Evolutionary conservation across 2,888 invertebrate species (phyloP).

Genomic region (Chorisops tibialis): DNA sequence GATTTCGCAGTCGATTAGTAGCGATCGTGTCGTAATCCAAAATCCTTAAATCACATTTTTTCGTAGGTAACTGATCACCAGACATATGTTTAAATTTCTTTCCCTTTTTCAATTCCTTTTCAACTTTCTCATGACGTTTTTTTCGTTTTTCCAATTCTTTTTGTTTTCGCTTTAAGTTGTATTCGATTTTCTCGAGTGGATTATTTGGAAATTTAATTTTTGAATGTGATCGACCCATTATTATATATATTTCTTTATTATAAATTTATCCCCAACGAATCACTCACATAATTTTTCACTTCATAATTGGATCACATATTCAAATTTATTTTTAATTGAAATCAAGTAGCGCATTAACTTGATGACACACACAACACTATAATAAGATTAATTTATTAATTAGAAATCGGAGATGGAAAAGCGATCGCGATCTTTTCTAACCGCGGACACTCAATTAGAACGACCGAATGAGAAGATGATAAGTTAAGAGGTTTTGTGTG

Average conservation of each 20-base stretch:
- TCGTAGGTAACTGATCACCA: conserved; percentile 2
- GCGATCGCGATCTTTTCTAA: no score
- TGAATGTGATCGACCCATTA: conserved; percentile 48
- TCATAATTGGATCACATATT: no score
- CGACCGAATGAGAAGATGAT: conserved; percentile 11
- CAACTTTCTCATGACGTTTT: conserved; percentile 19
- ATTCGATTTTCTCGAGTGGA: conserved; percentile 44
- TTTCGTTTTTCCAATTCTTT: conserved; percentile 41
- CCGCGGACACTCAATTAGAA: neutral
- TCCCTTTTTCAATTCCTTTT: conserved; percentile 19
- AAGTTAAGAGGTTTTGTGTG: conserved; percentile 21
- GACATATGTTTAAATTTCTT: conserved; percentile 13
- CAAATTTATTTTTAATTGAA: no score
- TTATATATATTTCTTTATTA: neutral
- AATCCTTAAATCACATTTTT: conserved; percentile 11
- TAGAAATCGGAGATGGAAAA: no score
- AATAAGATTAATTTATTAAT: no score
- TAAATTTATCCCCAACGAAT: conserved; percentile 5
- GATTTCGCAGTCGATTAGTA: conserved; percentile 57
- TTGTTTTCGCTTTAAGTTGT: conserved; percentile 38
- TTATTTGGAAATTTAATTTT: conserved; percentile 40
- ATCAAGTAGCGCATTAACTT: no score
- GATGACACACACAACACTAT: no score
- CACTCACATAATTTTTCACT: no score
- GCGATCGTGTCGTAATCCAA: conserved; percentile 43